Conservation (phyloP, 2,797 vertebrate genomes). For the Gymnoscopelus microlampas region DNA sequence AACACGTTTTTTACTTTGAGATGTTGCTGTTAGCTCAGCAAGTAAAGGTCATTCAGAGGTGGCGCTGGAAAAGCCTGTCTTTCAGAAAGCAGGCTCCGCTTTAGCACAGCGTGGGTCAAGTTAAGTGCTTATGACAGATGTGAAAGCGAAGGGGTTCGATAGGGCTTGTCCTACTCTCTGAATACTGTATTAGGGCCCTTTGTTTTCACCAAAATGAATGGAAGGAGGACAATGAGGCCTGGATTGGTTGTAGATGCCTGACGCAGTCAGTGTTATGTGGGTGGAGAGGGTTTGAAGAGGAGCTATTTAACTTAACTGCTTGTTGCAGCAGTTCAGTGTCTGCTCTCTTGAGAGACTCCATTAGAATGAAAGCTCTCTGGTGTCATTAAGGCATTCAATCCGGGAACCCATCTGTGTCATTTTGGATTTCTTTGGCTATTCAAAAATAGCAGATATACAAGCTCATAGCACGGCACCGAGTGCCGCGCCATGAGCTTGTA, state of each 20-base stretch:
- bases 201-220: slow-evolving; percentile 32
- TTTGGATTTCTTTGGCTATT: too few relatives aligned
- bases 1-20: neutral
- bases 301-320: slow-evolving; percentile 11
- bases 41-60: slow-evolving; percentile 18
- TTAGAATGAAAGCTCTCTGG: slow-evolving; percentile 59
- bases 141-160: neutral
- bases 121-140: slow-evolving; percentile 4
- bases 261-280: slow-evolving; percentile 32
- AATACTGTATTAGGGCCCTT: slow-evolving; percentile 2
- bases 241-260: slow-evolving; percentile 20
- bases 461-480: too few relatives aligned
- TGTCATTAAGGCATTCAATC: slow-evolving; percentile 34
- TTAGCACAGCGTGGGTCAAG: neutral
- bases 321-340: neutral
- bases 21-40: slow-evolving; percentile 7
- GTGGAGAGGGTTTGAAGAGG: slow-evolving; percentile 28
- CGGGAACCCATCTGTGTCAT: too few relatives aligned
- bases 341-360: slow-evolving; percentile 36
- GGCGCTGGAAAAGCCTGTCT: slow-evolving; percentile 20
- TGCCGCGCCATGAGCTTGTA: too few relatives aligned
- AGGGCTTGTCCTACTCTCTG: slow-evolving; percentile 2
- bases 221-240: slow-evolving; percentile 22
- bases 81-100: slow-evolving; percentile 1
- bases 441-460: too few relatives aligned